These are phyloP conservation scores for Theretra japonica DNA, from an alignment of 2,888 invertebrate genomes.

Conservation along the genomic window DNA sequence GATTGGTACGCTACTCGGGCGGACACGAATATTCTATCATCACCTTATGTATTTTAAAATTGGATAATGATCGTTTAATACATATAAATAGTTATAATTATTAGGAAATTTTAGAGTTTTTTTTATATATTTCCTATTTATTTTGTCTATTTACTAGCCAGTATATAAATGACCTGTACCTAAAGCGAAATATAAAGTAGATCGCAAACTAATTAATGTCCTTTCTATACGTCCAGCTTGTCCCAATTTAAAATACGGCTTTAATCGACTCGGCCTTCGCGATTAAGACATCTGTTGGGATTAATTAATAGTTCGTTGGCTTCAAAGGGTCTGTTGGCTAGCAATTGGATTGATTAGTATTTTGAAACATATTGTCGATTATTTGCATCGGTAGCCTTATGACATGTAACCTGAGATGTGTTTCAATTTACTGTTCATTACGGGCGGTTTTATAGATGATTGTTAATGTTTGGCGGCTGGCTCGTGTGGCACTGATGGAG, in stretches of 20 bases:
- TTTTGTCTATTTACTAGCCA: neutral
- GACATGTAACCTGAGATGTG: neutral
- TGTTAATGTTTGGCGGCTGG: neutral
- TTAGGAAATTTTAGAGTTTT: too few species aligned
- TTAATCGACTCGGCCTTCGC: slow-evolving; percentile 20
- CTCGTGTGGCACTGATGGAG: neutral
- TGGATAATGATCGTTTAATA: too few species aligned
- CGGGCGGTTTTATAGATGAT: neutral
- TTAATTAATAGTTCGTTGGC: slow-evolving; percentile 8
- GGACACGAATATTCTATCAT: too few species aligned
- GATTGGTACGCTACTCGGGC: too few species aligned
- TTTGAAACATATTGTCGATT: neutral
- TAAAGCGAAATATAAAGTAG: neutral
- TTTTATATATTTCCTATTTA: too few species aligned
- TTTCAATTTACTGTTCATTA: neutral
- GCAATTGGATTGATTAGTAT: slow-evolving; percentile 11
- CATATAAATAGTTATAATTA: too few species aligned
- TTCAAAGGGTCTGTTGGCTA: slow-evolving; percentile 4
- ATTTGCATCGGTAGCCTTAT: neutral
- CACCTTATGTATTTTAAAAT: too few species aligned
- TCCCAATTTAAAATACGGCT: slow-evolving; percentile 6
- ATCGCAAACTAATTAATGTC: slow-evolving; percentile 4
- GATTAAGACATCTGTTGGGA: slow-evolving; percentile 4
- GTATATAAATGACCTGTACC: neutral
- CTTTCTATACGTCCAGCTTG: neutral